Base-by-base conservation (phyloP, 2,888 invertebrate genomes). In the Orchesella flavescens region DNA sequence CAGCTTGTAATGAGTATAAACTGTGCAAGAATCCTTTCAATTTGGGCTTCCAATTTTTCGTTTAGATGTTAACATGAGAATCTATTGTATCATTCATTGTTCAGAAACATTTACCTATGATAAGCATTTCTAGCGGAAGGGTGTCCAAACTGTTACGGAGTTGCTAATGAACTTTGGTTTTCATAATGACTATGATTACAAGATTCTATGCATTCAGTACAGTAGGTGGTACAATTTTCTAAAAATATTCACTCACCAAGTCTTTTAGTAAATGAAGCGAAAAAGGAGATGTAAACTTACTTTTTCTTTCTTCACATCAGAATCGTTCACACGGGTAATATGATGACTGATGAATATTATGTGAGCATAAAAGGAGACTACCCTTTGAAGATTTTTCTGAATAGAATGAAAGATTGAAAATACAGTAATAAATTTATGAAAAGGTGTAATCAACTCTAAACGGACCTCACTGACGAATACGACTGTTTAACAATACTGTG, bases 391-490 rank as follows among this genome's bases (percentile, higher is more conserved):
- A 59, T 59, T 53, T n/a, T 55, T 3, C 55, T 57, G 34, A 49
- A 55, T 55, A 53, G 46, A 23, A 69, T 9, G 24, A 13, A 44
- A 69, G 69, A 73, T 72, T 59, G 73, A 73, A 59, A 73, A 59
- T 24, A 59, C 24, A 17, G 73, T 53, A 59, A 73, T 59, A 73
- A 73, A 75, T 61, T 73, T 19, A 46, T 69, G 68, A 75, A 75
- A 74, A 75, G 74, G 81, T 82, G 81, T 75, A 82, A 75, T 82
- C 81, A 82, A 69, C 49, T 82, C 61, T 73, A 73, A 73, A 73
- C 73, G 34, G 73, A 73, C 73, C 72, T 24, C 59, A 59, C 73
- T 44, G 19, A 44, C 34, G 15, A 66, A 15, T 24, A 44, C 34
- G 15, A 66, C 3, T 24, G 59, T 13, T 34, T 34, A 34, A 34